Percentiles rank a stretch among this genome's conserved stretches.
These are phyloP conservation scores for Odiellus spinosus DNA, from an alignment of 2,888 invertebrate genomes.

Conservation along the genomic window DNA sequence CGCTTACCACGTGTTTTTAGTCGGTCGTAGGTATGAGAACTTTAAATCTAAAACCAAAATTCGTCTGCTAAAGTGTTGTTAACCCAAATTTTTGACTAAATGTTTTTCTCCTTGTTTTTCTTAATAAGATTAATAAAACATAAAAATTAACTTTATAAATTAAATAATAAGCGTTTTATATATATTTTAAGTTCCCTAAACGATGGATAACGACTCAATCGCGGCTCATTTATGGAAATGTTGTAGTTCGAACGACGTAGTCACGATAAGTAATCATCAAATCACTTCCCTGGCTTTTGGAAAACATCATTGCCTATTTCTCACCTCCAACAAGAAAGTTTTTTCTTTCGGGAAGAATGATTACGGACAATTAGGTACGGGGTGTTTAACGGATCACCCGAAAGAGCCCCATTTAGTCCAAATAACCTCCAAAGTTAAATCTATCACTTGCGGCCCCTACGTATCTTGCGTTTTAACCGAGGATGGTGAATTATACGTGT, in stretches of 20 bases:
- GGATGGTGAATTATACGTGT: constrained; percentile 27
- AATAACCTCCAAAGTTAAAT: constrained; percentile 37
- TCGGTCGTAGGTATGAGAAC: too few species aligned
- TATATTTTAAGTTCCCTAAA: too few species aligned
- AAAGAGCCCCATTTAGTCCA: constrained; percentile 44
- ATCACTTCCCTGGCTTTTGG: constrained; percentile 24
- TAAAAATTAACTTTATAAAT: too few species aligned
- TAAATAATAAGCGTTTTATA: too few species aligned
- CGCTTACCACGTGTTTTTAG: too few species aligned
- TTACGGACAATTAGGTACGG: constrained; percentile 26
- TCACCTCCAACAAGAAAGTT: constrained; percentile 24
- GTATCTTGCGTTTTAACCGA: constrained; percentile 32
- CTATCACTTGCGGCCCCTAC: constrained; percentile 54
- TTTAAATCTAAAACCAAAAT: too few species aligned
- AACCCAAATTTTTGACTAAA: too few species aligned
- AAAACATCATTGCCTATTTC: constrained; percentile 24
- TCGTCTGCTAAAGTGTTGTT: too few species aligned
- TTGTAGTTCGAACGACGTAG: neutral
- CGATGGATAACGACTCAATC: neutral
- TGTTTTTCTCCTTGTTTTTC: too few species aligned
- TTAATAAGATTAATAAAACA: too few species aligned
- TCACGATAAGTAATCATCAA: constrained; percentile 1
- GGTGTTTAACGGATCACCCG: constrained; percentile 4
- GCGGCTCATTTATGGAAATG: constrained; percentile 3
- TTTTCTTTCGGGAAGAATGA: constrained; percentile 26